Percentiles rank a stretch among this genome's conserved stretches.
These are phyloP conservation scores for Dendrophyllia cribrosa DNA, from an alignment of 64 coral and sea anemone genomes.

Conservation along the genomic window DNA sequence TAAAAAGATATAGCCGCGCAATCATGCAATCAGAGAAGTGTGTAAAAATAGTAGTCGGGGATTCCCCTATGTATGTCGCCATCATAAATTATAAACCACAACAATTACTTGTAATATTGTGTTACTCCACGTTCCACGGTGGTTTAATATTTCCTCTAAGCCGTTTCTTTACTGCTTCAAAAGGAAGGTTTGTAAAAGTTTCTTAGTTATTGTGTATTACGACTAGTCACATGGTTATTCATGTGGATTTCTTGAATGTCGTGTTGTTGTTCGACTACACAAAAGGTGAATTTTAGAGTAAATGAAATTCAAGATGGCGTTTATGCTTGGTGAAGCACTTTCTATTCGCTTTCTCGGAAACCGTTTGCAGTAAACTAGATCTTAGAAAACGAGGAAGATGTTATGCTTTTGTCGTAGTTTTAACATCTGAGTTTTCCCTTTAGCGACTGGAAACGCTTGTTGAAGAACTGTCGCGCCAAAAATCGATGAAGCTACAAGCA, in stretches of 20 bases:
- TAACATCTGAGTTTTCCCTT: constrained; percentile 1
- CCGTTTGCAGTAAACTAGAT: background rate
- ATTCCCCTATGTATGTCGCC: background rate
- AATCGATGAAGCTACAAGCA: constrained; percentile 26
- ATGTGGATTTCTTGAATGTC: background rate
- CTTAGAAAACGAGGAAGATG: constrained; percentile 21
- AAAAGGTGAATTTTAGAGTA: background rate
- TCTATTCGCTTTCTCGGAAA: background rate
- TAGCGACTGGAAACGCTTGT: constrained; percentile 12
- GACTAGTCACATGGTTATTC: no score
- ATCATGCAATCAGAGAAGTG: no score
- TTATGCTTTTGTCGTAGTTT: background rate
- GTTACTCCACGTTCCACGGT: background rate
- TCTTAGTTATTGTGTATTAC: background rate
- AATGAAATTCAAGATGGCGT: constrained; percentile 20
- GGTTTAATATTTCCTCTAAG: background rate
- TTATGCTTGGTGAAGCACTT: constrained; percentile 1
- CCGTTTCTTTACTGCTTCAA: background rate
- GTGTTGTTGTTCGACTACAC: background rate
- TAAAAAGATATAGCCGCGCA: no score
- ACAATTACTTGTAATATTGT: background rate
- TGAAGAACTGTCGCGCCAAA: background rate
- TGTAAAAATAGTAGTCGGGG: no score
- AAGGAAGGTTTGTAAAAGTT: background rate
- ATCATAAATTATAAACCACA: background rate